Evolutionary conservation across 2,113 vertebrate genomes (phyloP), one percentile per base, ranked within the genome.

Genomic region (Bujurquina vittata): DNA sequence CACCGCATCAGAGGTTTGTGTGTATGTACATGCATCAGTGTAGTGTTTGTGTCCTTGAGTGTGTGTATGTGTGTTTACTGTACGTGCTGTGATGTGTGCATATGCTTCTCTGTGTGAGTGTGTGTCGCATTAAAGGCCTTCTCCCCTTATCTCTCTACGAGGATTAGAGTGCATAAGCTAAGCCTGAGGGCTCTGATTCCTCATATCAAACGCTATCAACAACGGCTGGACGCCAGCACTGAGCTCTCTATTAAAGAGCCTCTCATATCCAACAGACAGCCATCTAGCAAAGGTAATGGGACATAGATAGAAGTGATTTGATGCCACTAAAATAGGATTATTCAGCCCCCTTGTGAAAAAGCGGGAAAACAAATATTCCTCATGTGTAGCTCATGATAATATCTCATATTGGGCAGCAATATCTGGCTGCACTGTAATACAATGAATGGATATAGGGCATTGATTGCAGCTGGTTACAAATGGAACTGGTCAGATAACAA

Each of bases 161-260:
- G 87, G 87, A 94, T 93, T 92, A 93, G 84, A 92, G 77, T 79
- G 87, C 81, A 85, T 89, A 88, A 94, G 33, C 87, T 75, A 85
- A 81, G 88, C 89, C 91, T 31, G 75, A 73, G 83, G 88, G 69
- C 43, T 77, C 81, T 1, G 54, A 83, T 87, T 82, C 52, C 65
- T 72, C 73, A 60, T 93, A 90, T 92, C 89, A 92, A 89, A 87
- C 78, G 77, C 73, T 58, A 91, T 93, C 89, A 84, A 87, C 61
- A 81, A 84, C 80, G 23, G 26, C 87, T 76, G 88, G 91, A 90
- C 80, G 35, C 58, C 15, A 20, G 17, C 79, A 15, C 65, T 65
- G 81, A 89, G 85, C 86, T 89, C 86, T 90, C 83, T 84, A 88
- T 91, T 93, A 75, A 81, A 88, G 76, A 80, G 56, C 86, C 77